Evolutionary conservation across 2,888 invertebrate genomes (phyloP).

Genomic region (Invenusta paracnida): DNA sequence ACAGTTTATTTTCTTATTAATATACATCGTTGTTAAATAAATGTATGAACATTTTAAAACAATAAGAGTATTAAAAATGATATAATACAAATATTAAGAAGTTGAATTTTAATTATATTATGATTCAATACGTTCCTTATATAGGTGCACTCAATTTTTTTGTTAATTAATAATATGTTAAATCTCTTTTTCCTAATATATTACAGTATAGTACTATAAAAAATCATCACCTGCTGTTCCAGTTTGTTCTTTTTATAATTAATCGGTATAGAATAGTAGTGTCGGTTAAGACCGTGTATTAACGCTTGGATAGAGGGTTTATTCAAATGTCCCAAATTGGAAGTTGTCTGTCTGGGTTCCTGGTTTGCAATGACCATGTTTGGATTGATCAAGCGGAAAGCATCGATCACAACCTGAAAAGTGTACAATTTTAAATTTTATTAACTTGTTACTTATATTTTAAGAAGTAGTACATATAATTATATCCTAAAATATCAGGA

Average conservation of each 20-base stretch:
- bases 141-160: too few species aligned
- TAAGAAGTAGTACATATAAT: too few species aligned
- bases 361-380: conserved; percentile 98
- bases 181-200: too few species aligned
- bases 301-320: conserved; percentile 97
- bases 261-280: conserved; percentile 98
- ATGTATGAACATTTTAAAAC: too few species aligned
- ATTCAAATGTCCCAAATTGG: conserved; percentile 93
- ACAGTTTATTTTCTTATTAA: too few species aligned
- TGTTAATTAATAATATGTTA: too few species aligned
- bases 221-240: conserved; percentile 74
- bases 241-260: conserved; percentile 97
- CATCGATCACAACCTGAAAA: conserved; percentile 92
- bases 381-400: conserved; percentile 95
- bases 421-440: too few species aligned
- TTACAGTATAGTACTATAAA: conserved; percentile 42
- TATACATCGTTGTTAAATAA: too few species aligned
- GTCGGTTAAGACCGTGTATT: conserved; percentile 94
- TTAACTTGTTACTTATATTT: too few species aligned
- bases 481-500: too few species aligned
- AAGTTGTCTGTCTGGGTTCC: conserved; percentile 96
- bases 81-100: conserved; percentile 13
- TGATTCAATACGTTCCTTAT: too few species aligned
- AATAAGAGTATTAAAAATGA: conserved; percentile 5
- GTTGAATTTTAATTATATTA: too few species aligned